These are phyloP conservation scores for Lethrus apterus DNA, from an alignment of 1,140 invertebrate species.

Conservation along the genomic window DNA sequence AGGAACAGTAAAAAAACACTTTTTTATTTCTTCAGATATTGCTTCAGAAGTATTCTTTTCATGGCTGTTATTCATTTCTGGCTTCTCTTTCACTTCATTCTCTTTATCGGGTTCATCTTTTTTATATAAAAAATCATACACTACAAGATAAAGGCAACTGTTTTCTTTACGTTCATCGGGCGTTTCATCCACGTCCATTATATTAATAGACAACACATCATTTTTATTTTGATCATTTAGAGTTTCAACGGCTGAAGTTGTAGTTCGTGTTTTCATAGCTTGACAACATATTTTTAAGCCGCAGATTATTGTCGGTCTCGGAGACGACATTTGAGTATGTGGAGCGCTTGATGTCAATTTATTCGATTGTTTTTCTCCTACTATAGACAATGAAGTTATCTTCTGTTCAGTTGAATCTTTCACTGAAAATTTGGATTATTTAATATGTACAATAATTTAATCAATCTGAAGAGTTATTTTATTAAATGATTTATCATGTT, in stretches of 20 bases:
- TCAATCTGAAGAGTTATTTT: too few species aligned
- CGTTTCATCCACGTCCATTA: conserved; percentile 22
- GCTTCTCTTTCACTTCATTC: conserved; percentile 9
- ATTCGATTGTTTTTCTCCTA: conserved; percentile 36
- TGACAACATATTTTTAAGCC: conserved; percentile 30
- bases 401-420: conserved; percentile 39
- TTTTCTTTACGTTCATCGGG: conserved; percentile 14
- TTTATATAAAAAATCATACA: conserved; percentile 52
- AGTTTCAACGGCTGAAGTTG: conserved; percentile 13
- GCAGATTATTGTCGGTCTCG: conserved; percentile 34
- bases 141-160: conserved; percentile 45
- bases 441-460: too few species aligned
- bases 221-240: conserved; percentile 25
- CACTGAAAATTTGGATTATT: too few species aligned
- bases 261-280: conserved; percentile 1
- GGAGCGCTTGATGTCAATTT: neutral
- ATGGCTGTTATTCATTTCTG: conserved; percentile 12
- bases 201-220: conserved; percentile 18
- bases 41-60: neutral
- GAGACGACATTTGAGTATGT: neutral
- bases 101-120: conserved; percentile 17
- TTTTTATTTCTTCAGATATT: conserved; percentile 1
- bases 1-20: neutral
- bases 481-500: too few species aligned
- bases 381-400: conserved; percentile 46